These are phyloP conservation scores for Penelope pileata DNA, from an alignment of 2,113 vertebrate species.

Conservation along the genomic window DNA sequence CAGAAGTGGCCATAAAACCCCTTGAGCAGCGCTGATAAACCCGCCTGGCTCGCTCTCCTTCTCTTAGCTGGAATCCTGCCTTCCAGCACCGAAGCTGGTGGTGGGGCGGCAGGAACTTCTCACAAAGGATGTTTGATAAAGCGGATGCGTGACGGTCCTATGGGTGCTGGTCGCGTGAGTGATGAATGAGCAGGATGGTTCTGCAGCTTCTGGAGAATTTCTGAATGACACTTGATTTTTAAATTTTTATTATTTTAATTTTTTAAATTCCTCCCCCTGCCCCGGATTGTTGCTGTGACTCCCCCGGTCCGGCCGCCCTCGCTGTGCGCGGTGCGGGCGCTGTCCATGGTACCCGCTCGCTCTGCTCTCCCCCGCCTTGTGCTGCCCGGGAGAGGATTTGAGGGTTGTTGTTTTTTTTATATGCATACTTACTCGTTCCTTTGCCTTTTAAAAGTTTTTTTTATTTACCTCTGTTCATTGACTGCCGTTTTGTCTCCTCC, in stretches of 20 bases:
- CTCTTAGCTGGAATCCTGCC: background rate
- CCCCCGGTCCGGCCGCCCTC: background rate
- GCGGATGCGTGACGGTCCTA: background rate
- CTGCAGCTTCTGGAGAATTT: background rate
- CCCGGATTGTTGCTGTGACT: background rate
- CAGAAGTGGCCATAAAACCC: constrained; percentile 53
- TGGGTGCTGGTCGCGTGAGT: background rate
- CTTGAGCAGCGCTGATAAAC: background rate
- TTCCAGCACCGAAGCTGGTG: background rate
- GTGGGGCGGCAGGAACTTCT: background rate
- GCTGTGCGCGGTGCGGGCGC: background rate
- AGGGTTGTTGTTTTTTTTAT: fast-evolving
- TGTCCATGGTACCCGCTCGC: constrained; percentile 9
- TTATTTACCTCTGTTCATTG: background rate
- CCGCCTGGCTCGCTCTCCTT: background rate
- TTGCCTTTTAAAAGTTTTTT: too few species aligned
- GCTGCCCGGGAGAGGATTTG: fast-evolving
- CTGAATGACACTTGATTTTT: background rate
- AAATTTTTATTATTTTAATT: background rate
- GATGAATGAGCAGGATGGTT: background rate
- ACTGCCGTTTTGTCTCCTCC: background rate
- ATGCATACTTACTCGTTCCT: fast-evolving
- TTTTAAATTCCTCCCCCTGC: too few species aligned
- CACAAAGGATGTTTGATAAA: background rate
- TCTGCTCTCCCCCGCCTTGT: fast-evolving